phyloP scores from a whole-genome alignment of 2,888 invertebrate genomes.

The Abscondita cerata region DNA sequence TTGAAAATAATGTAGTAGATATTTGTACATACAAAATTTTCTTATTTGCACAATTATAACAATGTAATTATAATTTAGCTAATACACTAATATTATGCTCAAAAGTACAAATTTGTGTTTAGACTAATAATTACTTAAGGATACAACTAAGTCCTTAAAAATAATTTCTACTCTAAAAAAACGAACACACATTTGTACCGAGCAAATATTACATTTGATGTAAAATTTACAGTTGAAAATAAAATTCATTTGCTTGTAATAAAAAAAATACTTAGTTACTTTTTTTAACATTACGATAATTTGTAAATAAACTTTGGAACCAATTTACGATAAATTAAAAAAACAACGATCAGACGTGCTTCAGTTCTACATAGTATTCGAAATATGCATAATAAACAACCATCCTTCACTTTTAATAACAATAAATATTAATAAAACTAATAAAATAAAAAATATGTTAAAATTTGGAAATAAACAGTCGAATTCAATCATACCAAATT shows the following conservation, averaged over 20 bases:
- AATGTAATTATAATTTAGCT: conserved; percentile 12
- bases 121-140: conserved; percentile 3
- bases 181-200: neutral
- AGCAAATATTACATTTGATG: neutral
- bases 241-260: too few species aligned
- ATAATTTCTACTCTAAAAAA: neutral
- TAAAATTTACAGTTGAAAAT: too few species aligned
- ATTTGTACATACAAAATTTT: conserved; percentile 15
- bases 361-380: neutral
- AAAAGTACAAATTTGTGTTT: conserved; percentile 6
- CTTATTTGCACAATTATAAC: conserved; percentile 13
- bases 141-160: neutral
- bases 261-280: neutral
- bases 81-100: conserved; percentile 1
- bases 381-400: conserved; percentile 3
- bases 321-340: neutral
- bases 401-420: conserved; percentile 3
- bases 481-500: conserved; percentile 4
- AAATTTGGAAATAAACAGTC: conserved; percentile 11
- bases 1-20: conserved; percentile 14
- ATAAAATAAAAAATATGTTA: neutral
- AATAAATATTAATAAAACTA: conserved; percentile 2
- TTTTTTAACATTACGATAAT: neutral
- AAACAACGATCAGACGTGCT: neutral
- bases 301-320: neutral